phyloP scores from a whole-genome alignment of 1,140 invertebrate species.

The Cydia pomonella region DNA sequence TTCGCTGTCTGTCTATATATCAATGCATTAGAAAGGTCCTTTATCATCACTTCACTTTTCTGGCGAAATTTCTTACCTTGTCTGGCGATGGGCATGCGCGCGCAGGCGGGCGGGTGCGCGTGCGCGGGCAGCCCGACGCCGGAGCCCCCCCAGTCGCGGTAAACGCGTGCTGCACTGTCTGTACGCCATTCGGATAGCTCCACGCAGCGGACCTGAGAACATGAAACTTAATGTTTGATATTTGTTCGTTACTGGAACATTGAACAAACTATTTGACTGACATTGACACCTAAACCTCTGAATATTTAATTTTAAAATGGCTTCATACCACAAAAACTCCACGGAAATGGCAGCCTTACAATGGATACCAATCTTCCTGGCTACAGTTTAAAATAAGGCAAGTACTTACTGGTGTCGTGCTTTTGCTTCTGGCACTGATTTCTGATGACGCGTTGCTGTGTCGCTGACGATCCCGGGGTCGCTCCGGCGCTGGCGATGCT shows the following conservation, averaged over 20 bases:
- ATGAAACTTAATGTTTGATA: not conserved
- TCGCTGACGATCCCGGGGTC: constrained; percentile 53
- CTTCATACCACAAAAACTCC: too few species aligned
- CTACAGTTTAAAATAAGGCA: not conserved
- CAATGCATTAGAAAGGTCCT: too few species aligned
- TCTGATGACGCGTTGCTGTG: constrained; percentile 71
- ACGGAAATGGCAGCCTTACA: too few species aligned
- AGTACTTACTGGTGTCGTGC: constrained; percentile 57
- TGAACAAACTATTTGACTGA: too few species aligned
- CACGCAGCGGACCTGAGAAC: constrained; percentile 58
- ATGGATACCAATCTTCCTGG: too few species aligned
- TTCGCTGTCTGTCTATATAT: too few species aligned
- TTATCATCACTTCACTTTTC: too few species aligned
- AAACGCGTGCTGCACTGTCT: constrained; percentile 59
- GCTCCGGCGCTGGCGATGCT: constrained; percentile 57
- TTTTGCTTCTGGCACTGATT: constrained; percentile 68
- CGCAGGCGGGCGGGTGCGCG: constrained; percentile 74
- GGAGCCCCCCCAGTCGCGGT: constrained; percentile 68
- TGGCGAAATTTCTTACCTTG: too few species aligned
- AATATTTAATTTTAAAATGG: too few species aligned
- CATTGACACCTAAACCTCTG: too few species aligned
- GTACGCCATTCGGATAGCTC: constrained; percentile 69
- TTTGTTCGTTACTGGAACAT: too few species aligned
- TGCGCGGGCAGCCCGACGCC: constrained; percentile 50
- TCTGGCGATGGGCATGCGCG: constrained; percentile 65